Evolutionary conservation across 2,797 vertebrate genomes (phyloP), one percentile per base, ranked within the genome.

Genomic region (Urosaurus nigricauda): DNA sequence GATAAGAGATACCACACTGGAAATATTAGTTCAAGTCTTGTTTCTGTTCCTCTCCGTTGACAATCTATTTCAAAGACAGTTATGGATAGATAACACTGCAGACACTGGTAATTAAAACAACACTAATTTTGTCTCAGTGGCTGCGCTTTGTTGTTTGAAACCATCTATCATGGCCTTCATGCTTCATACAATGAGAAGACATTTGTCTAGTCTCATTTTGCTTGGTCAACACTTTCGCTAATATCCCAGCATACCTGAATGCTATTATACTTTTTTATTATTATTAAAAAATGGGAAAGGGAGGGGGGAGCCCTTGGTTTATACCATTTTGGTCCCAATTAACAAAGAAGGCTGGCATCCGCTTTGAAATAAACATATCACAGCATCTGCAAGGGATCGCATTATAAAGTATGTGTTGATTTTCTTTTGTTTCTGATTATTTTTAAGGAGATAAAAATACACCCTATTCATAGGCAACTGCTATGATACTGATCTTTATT

Each of bases 51-150:
- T 95, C 92, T 73, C n/a, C 0, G 63, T 94, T 94, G 96, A 96
- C 91, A 96, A 92, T 95, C 96, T 95, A 90, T 94, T 96, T 94
- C 95, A 93, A 89, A 94, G 97, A 97, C 97, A 97, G 97, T 97
- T 97, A 97, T 97, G 95, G 97, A 97, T 97, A 97, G 97, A 97
- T 96, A 97, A 95, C 97, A 96, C 96, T 96, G 97, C 97, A 97
- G 97, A 97, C 97, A 96, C 96, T 97, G 97, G 97, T 97, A 97
- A 98, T 98, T 98, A 98, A 98, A 97, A 98, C 97, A 97, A 97
- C 97, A 97, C 97, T 97, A 97, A 97, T 98, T 97, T 97, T 97
- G 97, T 97, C 97, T 97, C 97, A 86, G 96, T 97, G 97, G 97
- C 97, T 97, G 96, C 87, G 94, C 97, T 97, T 97, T 97, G 97